phyloP scores from a whole-genome alignment of 2,888 invertebrate genomes.

The Drosophila emarginata region DNA sequence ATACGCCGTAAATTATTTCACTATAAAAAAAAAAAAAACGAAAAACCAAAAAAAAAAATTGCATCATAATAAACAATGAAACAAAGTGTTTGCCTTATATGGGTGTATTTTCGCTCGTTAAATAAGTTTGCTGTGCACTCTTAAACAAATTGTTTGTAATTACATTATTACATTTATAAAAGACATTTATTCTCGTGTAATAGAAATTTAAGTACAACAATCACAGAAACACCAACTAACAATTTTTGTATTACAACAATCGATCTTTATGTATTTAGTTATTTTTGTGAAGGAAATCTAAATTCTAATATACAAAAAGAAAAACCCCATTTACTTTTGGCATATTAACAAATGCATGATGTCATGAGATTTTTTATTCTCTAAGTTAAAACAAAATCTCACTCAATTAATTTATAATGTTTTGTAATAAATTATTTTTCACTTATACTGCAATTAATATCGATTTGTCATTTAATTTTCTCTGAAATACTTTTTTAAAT shows the following conservation, averaged over 20 bases:
- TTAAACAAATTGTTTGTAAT: slow-evolving; percentile 49
- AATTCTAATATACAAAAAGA: slow-evolving; percentile 29
- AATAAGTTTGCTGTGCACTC: slow-evolving; percentile 61
- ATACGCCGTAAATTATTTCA: slow-evolving; percentile 51
- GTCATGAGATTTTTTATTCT: slow-evolving; percentile 56
- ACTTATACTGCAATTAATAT: slow-evolving; percentile 33
- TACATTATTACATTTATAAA: slow-evolving; percentile 51
- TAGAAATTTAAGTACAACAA: slow-evolving; percentile 60
- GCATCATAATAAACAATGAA: slow-evolving; percentile 23
- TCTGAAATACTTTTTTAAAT: background rate
- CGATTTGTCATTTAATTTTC: background rate
- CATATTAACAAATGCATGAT: slow-evolving; percentile 48
- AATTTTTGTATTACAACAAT: slow-evolving; percentile 44
- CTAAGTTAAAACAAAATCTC: slow-evolving; percentile 57
- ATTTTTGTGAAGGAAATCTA: slow-evolving; percentile 41
- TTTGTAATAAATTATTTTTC: slow-evolving; percentile 73
- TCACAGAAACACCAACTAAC: slow-evolving; percentile 18
- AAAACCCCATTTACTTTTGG: slow-evolving; percentile 42
- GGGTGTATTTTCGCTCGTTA: slow-evolving; percentile 65
- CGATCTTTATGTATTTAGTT: slow-evolving; percentile 36
- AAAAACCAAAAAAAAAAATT: background rate
- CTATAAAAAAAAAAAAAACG: slow-evolving; percentile 28
- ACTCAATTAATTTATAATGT: slow-evolving; percentile 67
- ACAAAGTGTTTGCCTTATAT: slow-evolving; percentile 61
- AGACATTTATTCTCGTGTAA: slow-evolving; percentile 74